Percentiles rank a stretch among this genome's conserved stretches.
Evolutionary conservation across 2,797 vertebrate species (phyloP).

Genomic region (Alfaro cultratus): DNA sequence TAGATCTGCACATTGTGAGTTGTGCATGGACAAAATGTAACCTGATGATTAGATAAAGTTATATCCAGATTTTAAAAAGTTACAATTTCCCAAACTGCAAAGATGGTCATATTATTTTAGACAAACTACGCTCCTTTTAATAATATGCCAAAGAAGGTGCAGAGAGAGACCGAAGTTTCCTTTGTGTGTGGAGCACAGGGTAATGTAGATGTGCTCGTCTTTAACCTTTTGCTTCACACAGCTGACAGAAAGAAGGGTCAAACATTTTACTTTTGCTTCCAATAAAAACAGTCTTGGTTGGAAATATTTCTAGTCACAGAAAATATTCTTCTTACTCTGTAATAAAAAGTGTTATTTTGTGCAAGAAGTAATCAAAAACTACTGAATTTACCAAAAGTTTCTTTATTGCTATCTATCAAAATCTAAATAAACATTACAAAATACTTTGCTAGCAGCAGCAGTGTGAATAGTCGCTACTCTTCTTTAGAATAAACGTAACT

Average conservation of each 20-base stretch:
- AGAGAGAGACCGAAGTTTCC: background rate
- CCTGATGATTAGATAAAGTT: background rate
- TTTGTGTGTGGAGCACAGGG: background rate
- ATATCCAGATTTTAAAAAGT: background rate
- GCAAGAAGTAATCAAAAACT: background rate
- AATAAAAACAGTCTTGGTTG: background rate
- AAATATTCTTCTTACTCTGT: background rate
- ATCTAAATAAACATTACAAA: background rate
- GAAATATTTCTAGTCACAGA: background rate
- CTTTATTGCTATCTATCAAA: background rate
- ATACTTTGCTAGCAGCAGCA: background rate
- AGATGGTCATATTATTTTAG: background rate
- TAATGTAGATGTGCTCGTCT: background rate
- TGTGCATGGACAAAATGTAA: background rate
- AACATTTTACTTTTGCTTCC: background rate
- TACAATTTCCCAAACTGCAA: background rate
- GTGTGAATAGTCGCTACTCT: background rate
- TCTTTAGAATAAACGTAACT: background rate
- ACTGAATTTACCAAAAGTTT: background rate
- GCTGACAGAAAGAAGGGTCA: background rate
- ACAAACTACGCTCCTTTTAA: background rate
- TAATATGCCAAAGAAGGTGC: background rate
- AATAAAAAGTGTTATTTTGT: background rate
- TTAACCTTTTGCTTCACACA: background rate
- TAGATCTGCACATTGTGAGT: background rate